Conservation (phyloP, 2,113 vertebrate genomes). For the Acrocephalus arundinaceus region DNA sequence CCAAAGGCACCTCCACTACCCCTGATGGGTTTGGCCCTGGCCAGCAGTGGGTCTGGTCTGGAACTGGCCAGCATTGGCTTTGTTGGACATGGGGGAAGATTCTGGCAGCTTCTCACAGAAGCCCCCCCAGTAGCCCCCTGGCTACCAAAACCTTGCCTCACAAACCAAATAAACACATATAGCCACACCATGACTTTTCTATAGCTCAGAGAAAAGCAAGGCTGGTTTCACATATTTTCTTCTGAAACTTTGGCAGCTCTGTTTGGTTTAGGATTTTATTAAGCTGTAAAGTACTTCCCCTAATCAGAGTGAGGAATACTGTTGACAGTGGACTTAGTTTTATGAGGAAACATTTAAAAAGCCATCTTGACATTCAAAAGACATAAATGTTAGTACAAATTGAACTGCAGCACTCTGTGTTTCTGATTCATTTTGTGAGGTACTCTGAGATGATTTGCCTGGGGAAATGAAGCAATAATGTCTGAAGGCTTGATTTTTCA, state of each 20-base stretch:
- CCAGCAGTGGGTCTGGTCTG: background rate
- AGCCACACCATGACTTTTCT: background rate
- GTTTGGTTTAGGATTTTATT: slow-evolving; percentile 28
- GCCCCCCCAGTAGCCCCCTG: background rate
- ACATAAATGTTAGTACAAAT: slow-evolving; percentile 54
- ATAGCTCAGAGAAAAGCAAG: background rate
- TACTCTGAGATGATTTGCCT: slow-evolving; percentile 31
- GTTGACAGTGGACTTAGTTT: slow-evolving; percentile 57
- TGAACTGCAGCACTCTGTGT: background rate
- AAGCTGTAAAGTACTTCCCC: slow-evolving; percentile 5
- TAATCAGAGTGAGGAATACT: slow-evolving; percentile 24
- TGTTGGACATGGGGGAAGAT: background rate
- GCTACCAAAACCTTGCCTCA: background rate
- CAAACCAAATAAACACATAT: background rate
- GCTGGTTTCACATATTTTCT: background rate
- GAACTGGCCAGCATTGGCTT: fast-evolving
- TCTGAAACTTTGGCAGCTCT: background rate
- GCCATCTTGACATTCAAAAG: slow-evolving; percentile 45
- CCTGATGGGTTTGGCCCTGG: background rate
- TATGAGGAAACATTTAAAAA: slow-evolving; percentile 52
- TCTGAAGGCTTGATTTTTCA: slow-evolving; percentile 41
- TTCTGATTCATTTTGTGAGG: slow-evolving; percentile 43
- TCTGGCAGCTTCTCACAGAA: background rate
- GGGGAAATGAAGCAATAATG: slow-evolving; percentile 44
- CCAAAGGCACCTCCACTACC: background rate